Conservation (phyloP, 2,888 invertebrate species). For the Quadroppia sp. region DNA sequence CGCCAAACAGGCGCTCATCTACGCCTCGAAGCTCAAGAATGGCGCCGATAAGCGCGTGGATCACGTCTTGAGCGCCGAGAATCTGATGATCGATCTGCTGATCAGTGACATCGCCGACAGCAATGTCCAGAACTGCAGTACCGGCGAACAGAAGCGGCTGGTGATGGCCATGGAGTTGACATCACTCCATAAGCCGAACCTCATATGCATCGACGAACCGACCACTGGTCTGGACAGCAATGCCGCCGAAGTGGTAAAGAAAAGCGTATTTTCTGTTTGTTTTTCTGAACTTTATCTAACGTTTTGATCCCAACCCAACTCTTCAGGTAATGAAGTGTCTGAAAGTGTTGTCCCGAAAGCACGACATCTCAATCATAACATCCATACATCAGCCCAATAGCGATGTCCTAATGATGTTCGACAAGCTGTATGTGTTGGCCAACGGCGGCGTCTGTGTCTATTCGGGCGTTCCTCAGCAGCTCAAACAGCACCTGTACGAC, state of each 20-base stretch:
- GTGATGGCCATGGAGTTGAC: slow-evolving; percentile 35
- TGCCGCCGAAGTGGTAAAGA: slow-evolving; percentile 29
- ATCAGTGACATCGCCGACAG: slow-evolving; percentile 30
- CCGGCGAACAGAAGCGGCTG: slow-evolving; percentile 24
- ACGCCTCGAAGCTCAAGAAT: slow-evolving; percentile 27
- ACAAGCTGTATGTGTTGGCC: slow-evolving; percentile 28
- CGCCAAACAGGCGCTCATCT: slow-evolving; percentile 12
- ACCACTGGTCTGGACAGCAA: slow-evolving; percentile 32
- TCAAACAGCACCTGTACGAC: not conserved
- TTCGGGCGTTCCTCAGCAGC: not conserved
- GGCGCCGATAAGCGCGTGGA: slow-evolving; percentile 9
- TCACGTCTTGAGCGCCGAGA: not conserved
- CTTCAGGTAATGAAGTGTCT: slow-evolving; percentile 34
- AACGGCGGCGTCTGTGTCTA: slow-evolving; percentile 29
- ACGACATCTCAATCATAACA: slow-evolving; percentile 33
- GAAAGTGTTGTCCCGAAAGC: slow-evolving; percentile 14
- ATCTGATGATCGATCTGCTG: slow-evolving; percentile 25
- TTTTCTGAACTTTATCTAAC: no score
- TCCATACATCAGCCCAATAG: slow-evolving; percentile 30
- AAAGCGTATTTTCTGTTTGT: not conserved
- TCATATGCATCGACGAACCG: slow-evolving; percentile 31
- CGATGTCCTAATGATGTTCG: slow-evolving; percentile 27
- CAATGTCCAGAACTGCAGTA: slow-evolving; percentile 22
- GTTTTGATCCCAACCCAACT: no score
- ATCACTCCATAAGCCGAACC: slow-evolving; percentile 17